Percentiles rank a stretch among this genome's conserved stretches.
phyloP scores from a whole-genome alignment of 2,797 vertebrate species.

The Hybognathus amarus region DNA sequence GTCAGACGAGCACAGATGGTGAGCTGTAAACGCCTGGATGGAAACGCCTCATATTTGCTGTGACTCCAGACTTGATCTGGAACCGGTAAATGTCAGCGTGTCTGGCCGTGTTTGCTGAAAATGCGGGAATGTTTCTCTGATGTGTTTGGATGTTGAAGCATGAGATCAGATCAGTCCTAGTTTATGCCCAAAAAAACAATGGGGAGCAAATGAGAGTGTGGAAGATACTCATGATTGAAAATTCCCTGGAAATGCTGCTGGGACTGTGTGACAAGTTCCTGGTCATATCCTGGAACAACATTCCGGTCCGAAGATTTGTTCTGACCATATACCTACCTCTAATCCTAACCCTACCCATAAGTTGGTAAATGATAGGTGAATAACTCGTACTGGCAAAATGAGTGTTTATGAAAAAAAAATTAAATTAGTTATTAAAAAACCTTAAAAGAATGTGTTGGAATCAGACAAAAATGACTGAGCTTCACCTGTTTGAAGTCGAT shows the following conservation, averaged over 20 bases:
- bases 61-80: not conserved
- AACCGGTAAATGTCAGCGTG: constrained; percentile 1
- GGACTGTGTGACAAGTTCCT: not conserved
- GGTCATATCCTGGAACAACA: not conserved
- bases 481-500: too few species aligned
- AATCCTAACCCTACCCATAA: too few species aligned
- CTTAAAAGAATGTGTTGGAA: too few species aligned
- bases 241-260: not conserved
- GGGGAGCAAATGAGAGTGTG: not conserved
- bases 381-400: too few species aligned
- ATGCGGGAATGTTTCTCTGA: not conserved
- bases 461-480: too few species aligned
- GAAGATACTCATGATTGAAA: not conserved
- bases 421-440: too few species aligned
- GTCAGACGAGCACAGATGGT: constrained; percentile 20
- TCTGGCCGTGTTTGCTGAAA: constrained; percentile 23
- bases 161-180: not conserved
- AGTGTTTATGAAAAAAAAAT: too few species aligned
- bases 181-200: not conserved
- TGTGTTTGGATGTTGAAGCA: not conserved
- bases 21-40: constrained; percentile 17
- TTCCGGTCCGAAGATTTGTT: not conserved
- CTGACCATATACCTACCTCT: too few species aligned
- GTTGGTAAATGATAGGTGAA: too few species aligned
- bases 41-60: constrained; percentile 7